Base-by-base conservation (phyloP, 23 tunicate genomes). In the Oikopleura dioica region DNA sequence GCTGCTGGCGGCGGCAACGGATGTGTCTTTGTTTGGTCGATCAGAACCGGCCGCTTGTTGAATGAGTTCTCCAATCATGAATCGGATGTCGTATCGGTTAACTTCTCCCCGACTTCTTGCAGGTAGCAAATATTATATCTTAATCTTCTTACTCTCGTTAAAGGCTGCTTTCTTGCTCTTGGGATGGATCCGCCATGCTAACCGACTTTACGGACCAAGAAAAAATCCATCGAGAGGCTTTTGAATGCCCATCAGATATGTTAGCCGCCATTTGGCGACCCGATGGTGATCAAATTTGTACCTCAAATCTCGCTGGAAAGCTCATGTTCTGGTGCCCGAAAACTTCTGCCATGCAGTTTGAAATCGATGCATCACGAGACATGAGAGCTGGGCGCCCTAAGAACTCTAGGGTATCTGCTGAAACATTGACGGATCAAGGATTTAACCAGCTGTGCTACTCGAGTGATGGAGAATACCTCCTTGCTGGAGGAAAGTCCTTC, bases 401-500 rank as follows among this genome's bases (percentile, higher is more conserved):
- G 9, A 21, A 21, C 55, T 9, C 21, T 9, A 9, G 55, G 16
- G 55, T 44, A 21, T 9, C 16, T 44, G 55, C 55, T 21, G 55
- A 44, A 44, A 44, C 55, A 21, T 21, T 44, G 16, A 44, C 55
- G 55, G 72, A 63, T 63, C 72, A 63, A 28, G 72, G 72, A 24
- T 63, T 23, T 23, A 28, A 5, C 2, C 72, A 63, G 4, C 2
- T 63, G 30, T 2, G 32, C 26, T 63, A 63, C 33, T 12, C 72
- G 26, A 63, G 26, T 63, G 72, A 63, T 28, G 72, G 72, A 28
- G 72, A 63, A 12, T 63, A 63, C 26, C 33, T 63, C 2, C 26
- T 63, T 63, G 72, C 72, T 23, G 72, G 72, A 16, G 72, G 72
- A 24, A 63, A 63, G 33, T 24, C 72, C 30, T 63, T 63, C 26